Base-by-base conservation (phyloP, 2,888 invertebrate genomes). In the Poecilus cupreus region DNA sequence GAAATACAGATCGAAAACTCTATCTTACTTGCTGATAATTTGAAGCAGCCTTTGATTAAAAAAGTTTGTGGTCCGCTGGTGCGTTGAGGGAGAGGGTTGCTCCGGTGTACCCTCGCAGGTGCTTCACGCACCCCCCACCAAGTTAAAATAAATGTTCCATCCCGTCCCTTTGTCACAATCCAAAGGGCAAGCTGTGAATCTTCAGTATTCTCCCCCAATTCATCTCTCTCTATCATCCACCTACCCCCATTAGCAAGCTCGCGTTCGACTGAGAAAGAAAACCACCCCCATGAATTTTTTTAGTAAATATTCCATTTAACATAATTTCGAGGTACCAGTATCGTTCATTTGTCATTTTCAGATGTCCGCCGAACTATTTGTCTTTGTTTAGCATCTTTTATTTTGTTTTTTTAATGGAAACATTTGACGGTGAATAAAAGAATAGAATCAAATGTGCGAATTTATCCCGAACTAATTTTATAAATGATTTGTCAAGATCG, bases 281-380 rank as follows among this genome's bases (percentile, higher is more conserved):
- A 49, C 75, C 74, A 81, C 75, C 74, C 72, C 75, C 75, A 75
- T 81, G 32, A 64, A 18, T 57, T 81, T 64, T 81, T 81, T 75
- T 74, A 64, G 57, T 75, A 81, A 81, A 81, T 81, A 81, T 81
- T 75, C 37, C 80, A 75, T 80, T 80, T 80, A 80, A 80, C 81
- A 81, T 81, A 74, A 81, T 81, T 81, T 75, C 74, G 60, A 20
- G 57, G 80, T 80, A 74, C 64, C 60, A 46, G 32, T 75, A 81
- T 75, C 32, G 74, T 81, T 81, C 81, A 81, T 81, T 81, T 81
- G 81, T 81, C 81, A 81, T 81, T 64, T 74, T 46, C 16, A 60
- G 57, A 46, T 75, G 64, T 81, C 60, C 16, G 74, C 16, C 26
- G 60, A 64, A 80, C 51, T 79, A 51, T 79, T 81, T 81, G 81